Evolutionary conservation across 2,888 invertebrate genomes (phyloP).

Genomic region (Amphipyra tragopoginis): DNA sequence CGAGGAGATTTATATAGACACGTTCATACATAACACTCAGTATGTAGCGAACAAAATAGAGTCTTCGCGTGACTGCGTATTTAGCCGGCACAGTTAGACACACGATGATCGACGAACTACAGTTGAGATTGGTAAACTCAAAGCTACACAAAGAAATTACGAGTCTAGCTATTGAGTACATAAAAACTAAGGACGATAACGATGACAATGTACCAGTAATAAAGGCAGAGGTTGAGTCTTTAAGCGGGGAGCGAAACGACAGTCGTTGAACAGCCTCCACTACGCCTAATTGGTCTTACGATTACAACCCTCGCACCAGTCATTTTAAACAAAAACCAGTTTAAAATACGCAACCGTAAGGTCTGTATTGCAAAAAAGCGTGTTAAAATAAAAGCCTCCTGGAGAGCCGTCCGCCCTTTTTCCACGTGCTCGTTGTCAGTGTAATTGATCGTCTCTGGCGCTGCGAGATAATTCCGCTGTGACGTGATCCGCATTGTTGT

Average conservation of each 20-base stretch:
- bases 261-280: conserved; percentile 65
- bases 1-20: conserved; percentile 62
- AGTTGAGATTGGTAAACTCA: conserved; percentile 26
- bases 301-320: conserved; percentile 61
- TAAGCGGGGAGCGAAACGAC: conserved; percentile 69
- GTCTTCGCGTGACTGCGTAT: conserved; percentile 57
- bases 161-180: conserved; percentile 43
- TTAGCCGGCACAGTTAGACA: conserved; percentile 26
- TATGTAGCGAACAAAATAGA: conserved; percentile 57
- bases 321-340: conserved; percentile 61
- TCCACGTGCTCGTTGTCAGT: conserved; percentile 83
- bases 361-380: conserved; percentile 63
- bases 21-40: conserved; percentile 51
- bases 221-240: conserved; percentile 71
- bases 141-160: conserved; percentile 40
- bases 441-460: conserved; percentile 87
- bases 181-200: conserved; percentile 60
- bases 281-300: conserved; percentile 75
- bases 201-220: conserved; percentile 65
- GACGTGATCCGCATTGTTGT: conserved; percentile 88
- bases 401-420: conserved; percentile 72
- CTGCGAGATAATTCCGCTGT: conserved; percentile 85
- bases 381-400: conserved; percentile 68
- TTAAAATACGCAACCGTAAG: conserved; percentile 66
- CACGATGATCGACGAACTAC: conserved; percentile 40